Evolutionary conservation across 2,888 invertebrate species (phyloP), one percentile per base, ranked within the genome.

Genomic region (Poecilus cupreus): DNA sequence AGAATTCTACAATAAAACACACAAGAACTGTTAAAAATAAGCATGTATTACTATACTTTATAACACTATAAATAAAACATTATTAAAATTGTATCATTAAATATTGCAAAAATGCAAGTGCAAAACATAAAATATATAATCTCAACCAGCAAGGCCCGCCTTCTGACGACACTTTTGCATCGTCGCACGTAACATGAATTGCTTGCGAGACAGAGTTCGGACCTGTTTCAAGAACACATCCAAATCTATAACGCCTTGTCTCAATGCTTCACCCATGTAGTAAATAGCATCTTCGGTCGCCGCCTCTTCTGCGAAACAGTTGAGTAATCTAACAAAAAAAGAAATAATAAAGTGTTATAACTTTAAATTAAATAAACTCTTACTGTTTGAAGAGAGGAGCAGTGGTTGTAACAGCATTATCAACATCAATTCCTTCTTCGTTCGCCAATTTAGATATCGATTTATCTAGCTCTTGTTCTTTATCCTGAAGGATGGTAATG

Each of bases 251-350:
- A 97, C 96, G 83, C 96, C 95, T 85, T 96, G 94, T 83, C 98
- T 93, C 82, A 99, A 89, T 8, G 97, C 98, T 90, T 98, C 98
- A 6, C 98, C 98, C 90, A 99, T 94, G 88, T 98, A 98, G 89
- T 99, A 99, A 87, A 99, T 98, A 82, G 98, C 97, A 91, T 99
- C 99, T 91, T 99, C 99, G 76, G 97, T 93, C 13, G 99, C 98
- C 83, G 98, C 97, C 91, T 99, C 99, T 89, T 99, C 98, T 72
- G 98, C 97, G 91, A 97, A 98, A 54, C 97, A 95, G 89, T 96
- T 97, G 82, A 98, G 90, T 87, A 99, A 93, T 88, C 96, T 96
- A 86, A 1, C 89, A 89, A 84, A 81, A 60, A 60, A 80, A 82
- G n/a, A n/a, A n/a, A n/a, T n/a, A n/a, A n/a, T n/a, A n/a, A n/a